Conservation (phyloP, 2,888 invertebrate species). For the Drosophila prostipennis region DNA sequence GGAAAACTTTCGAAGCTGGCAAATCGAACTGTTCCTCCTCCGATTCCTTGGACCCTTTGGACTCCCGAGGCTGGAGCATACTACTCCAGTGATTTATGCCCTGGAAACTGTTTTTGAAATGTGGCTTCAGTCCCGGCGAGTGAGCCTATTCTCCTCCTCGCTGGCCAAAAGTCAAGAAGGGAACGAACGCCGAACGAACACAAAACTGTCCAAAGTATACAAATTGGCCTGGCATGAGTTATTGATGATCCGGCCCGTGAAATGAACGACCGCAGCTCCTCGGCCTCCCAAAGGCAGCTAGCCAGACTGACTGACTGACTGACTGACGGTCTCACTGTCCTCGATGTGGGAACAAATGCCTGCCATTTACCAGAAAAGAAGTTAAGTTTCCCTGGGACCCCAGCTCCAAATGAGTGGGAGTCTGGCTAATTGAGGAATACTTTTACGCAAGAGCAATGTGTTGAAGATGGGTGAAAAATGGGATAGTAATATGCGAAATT, state of each 20-base stretch:
- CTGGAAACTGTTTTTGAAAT: conserved; percentile 78
- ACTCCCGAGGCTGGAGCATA: conserved; percentile 53
- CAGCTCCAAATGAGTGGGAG: conserved; percentile 34
- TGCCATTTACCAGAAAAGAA: conserved; percentile 59
- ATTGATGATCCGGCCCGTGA: conserved; percentile 75
- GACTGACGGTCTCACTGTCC: conserved; percentile 37
- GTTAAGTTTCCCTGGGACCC: conserved; percentile 31
- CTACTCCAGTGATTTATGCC: conserved; percentile 73
- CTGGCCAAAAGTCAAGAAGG: conserved; percentile 71
- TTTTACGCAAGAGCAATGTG: conserved; percentile 3
- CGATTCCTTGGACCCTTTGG: conserved; percentile 4
- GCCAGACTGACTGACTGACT: conserved; percentile 11
- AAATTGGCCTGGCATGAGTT: conserved; percentile 78
- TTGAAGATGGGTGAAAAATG: background rate
- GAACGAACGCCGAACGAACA: conserved; percentile 54
- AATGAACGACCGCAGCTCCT: conserved; percentile 69
- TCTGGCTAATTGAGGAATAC: conserved; percentile 29
- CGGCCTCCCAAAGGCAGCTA: conserved; percentile 2
- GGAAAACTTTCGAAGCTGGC: conserved; percentile 53
- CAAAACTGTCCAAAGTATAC: conserved; percentile 78
- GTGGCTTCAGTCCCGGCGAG: conserved; percentile 58
- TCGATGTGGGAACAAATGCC: conserved; percentile 61
- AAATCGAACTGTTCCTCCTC: conserved; percentile 66
- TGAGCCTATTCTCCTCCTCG: conserved; percentile 43
- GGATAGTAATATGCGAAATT: background rate